Base-by-base conservation (phyloP, 1,140 invertebrate species). In the Scaptomyza hsui region DNA sequence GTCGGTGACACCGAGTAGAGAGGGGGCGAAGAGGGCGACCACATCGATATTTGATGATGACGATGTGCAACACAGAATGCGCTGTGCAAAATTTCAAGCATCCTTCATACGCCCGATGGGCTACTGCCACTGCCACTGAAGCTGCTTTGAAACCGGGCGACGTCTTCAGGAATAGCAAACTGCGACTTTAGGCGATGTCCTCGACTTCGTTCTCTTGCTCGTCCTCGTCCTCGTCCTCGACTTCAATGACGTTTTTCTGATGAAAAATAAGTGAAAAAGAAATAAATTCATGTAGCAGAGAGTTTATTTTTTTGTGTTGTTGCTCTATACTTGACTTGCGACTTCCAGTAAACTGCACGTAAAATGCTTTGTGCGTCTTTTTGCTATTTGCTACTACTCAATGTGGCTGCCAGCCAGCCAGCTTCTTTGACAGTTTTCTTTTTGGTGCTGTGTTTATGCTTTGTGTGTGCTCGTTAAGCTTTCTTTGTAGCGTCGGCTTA, bases 341-440 rank as follows among this genome's bases (percentile, higher is more conserved):
- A 76, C 63, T 29, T 70, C 65, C 63, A 82, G 70, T 82, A 67
- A 75, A 78, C 79, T 82, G 79, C 79, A 83, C 68, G 75, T 51
- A 57, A 63, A 72, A 83, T 45, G 53, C 53, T 78, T 81, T 81
- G 60, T 67, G 53, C 42, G 15, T 7, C 29, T 62, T 71, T 72
- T 61, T 32, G 19, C n/a, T 13, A 29, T 18, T 21, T 18, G 24
- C 24, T 24, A 5, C 24, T 24, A 5, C 24, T 29, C 26, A 7
- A 24, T 49, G 42, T 45, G 21, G 42, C 10, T 32, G 19, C 6
- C 32, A 35, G n/a, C 6, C 32, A 35, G n/a, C 47, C 59, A 39
- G 52, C 45, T 63, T 3, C 59, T 60, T 59, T 65, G 55, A 29
- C 13, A 39, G 55, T 63, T 44, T 69, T 18, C 60, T 60, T 52